Percentiles rank a stretch among this genome's conserved stretches.
Evolutionary conservation across 2,797 vertebrate species (phyloP).

Genomic region (Rhincodon typus): DNA sequence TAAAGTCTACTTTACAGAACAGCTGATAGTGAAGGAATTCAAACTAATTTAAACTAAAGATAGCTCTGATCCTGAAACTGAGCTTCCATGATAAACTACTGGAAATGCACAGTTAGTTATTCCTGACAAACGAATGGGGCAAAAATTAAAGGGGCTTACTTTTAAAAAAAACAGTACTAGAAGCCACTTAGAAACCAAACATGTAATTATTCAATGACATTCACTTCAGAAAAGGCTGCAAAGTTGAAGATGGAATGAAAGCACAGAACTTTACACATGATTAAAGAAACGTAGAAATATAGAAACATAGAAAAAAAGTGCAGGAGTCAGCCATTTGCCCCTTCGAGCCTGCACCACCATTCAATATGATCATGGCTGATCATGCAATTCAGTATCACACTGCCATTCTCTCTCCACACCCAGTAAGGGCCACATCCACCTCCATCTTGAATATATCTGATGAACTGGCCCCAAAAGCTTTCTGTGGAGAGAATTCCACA

Average conservation of each 20-base stretch:
- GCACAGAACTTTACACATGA: not conserved
- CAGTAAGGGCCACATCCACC: too few species aligned
- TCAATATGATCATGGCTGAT: too few species aligned
- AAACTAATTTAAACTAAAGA: not conserved
- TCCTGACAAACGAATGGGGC: not conserved
- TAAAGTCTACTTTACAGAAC: conserved; percentile 11
- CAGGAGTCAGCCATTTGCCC: too few species aligned
- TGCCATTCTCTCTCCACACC: too few species aligned
- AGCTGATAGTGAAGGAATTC: conserved; percentile 13
- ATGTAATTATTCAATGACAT: not conserved
- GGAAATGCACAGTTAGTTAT: conserved; percentile 26
- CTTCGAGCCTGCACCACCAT: too few species aligned
- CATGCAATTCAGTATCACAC: too few species aligned
- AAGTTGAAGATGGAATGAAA: not conserved
- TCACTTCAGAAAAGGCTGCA: conserved; percentile 12
- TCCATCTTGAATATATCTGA: too few species aligned
- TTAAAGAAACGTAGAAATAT: not conserved
- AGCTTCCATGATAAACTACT: not conserved
- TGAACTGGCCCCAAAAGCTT: too few species aligned
- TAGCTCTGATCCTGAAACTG: not conserved
- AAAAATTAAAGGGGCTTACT: not conserved
- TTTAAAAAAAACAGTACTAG: not conserved
- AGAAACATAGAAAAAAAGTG: too few species aligned
- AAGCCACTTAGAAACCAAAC: not conserved
- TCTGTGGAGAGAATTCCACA: too few species aligned